Conservation (phyloP, 2,113 vertebrate species). For the Centropus bengalensis region DNA sequence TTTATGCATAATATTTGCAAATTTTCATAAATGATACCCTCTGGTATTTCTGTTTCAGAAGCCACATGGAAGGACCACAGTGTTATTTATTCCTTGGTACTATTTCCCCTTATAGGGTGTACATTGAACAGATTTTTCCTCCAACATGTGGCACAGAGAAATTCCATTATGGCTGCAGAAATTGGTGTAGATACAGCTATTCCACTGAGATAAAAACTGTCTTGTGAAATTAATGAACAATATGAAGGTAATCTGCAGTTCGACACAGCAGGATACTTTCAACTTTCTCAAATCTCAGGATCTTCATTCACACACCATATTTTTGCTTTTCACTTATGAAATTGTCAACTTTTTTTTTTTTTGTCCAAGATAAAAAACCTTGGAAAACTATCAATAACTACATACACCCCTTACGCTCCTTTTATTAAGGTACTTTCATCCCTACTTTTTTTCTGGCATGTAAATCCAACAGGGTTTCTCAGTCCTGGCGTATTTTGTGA, state of each 20-base stretch:
- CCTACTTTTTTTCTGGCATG: not conserved
- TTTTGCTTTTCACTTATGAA: not conserved
- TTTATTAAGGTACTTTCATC: not conserved
- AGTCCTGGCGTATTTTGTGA: not conserved
- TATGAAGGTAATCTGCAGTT: not conserved
- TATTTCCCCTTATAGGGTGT: not conserved
- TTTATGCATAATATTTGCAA: not conserved
- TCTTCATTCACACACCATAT: rapidly evolving
- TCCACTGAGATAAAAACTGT: not conserved
- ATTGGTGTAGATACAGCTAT: not conserved
- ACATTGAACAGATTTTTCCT: not conserved
- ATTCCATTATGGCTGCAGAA: not conserved
- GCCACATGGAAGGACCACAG: not conserved
- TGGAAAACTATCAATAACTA: not conserved
- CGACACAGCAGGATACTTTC: not conserved
- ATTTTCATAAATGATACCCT: not conserved
- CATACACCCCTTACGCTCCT: not conserved
- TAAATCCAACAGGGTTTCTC: not conserved
- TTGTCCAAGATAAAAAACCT: not conserved
- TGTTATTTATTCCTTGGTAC: not conserved
- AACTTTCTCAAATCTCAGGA: not conserved
- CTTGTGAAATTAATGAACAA: not conserved
- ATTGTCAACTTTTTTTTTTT: not conserved
- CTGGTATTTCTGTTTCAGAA: not conserved
- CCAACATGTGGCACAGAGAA: rapidly evolving